phyloP scores from a whole-genome alignment of 2,888 invertebrate species.

The Metallyticus violacea region DNA sequence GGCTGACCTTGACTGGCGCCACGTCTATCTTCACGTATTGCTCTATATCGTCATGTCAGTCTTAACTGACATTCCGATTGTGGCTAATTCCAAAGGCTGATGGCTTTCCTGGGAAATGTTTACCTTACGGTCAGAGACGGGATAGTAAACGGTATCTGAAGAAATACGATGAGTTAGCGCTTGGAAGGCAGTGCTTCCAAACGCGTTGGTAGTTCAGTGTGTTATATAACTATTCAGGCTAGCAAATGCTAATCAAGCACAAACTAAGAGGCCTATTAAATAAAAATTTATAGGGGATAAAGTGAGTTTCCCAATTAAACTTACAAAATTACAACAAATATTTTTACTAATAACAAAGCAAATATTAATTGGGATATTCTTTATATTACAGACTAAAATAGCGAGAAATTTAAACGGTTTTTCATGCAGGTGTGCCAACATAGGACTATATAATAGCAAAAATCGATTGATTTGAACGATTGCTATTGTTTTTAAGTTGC shows the following conservation, averaged over 20 bases:
- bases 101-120: neutral
- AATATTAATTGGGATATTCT: too few species aligned
- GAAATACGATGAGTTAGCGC: neutral
- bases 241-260: neutral
- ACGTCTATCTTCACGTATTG: neutral
- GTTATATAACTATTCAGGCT: neutral
- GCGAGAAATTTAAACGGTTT: too few species aligned
- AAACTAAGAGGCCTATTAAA: too few species aligned
- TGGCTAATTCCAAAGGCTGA: neutral
- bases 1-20: neutral
- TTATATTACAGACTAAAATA: too few species aligned
- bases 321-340: too few species aligned
- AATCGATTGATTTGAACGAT: too few species aligned
- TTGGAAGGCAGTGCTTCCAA: neutral
- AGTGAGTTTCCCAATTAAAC: too few species aligned
- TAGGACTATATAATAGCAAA: too few species aligned
- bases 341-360: too few species aligned
- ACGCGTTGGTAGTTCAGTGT: neutral
- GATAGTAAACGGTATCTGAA: neutral
- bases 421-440: too few species aligned
- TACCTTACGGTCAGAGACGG: neutral
- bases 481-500: too few species aligned
- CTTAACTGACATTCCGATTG: neutral
- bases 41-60: neutral
- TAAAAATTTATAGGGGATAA: too few species aligned